Evolutionary conservation across 2,888 invertebrate species (phyloP).

Genomic region (Cremastobaeus sp.): DNA sequence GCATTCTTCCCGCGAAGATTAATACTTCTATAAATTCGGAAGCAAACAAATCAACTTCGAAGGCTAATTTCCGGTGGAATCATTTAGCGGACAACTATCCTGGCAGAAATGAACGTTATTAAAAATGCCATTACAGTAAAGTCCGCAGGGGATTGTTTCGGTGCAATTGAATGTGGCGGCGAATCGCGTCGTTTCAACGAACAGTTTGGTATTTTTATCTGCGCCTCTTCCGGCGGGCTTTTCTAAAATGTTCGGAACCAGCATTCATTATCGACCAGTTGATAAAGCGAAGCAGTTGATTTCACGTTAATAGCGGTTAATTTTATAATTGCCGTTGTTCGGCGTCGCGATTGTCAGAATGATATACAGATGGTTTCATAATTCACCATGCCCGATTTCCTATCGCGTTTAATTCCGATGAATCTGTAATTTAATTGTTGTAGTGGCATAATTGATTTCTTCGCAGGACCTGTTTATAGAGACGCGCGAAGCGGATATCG

Average conservation of each 20-base stretch:
- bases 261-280: constrained; percentile 12
- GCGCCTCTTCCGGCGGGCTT: too few relatives aligned
- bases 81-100: constrained; percentile 34
- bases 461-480: too few relatives aligned
- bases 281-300: constrained; percentile 17
- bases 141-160: constrained; percentile 16
- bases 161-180: constrained; percentile 37
- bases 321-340: constrained; percentile 21
- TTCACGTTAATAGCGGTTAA: constrained; percentile 12
- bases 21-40: too few relatives aligned
- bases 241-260: neutral
- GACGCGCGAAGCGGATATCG: too few relatives aligned
- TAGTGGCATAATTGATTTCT: too few relatives aligned
- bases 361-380: constrained; percentile 11
- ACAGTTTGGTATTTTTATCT: constrained; percentile 6
- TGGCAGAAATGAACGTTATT: constrained; percentile 34
- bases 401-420: too few relatives aligned
- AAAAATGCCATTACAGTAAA: constrained; percentile 52
- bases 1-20: too few relatives aligned
- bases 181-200: constrained; percentile 12
- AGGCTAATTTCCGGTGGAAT: constrained; percentile 20
- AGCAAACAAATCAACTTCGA: neutral
- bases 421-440: too few relatives aligned
- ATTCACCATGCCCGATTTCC: too few relatives aligned
- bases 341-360: constrained; percentile 11